Base-by-base conservation (phyloP, 1,140 invertebrate genomes). In the Cyrtorhinus lividipennis region DNA sequence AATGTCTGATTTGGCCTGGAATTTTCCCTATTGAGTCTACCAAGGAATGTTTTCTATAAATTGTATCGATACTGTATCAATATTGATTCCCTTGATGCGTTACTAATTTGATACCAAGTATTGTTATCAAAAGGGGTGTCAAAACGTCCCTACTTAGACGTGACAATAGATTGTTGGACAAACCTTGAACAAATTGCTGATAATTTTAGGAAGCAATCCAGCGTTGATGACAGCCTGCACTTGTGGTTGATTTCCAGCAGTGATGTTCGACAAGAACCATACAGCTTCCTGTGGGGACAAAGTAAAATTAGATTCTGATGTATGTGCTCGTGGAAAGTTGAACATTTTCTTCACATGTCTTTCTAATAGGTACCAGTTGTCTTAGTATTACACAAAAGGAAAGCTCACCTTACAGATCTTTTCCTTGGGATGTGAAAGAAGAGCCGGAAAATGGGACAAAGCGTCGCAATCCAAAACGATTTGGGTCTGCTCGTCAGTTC, bases 241-340 rank as follows among this genome's bases (percentile, higher is more conserved):
- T 78, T 99, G 96, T 12, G 84, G 81, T 70, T 94, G 89, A 78
- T 98, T 98, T 59, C 96, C 96, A 25, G 96, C 96, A 66, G 95
- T 98, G 30, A 99, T 94, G 75, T 99, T 99, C 0, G 94, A 98
- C 44, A 99, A 78, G 75, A 98, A 98, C 96, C 96, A 99, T 3
- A 97, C 93, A 18, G 96, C 95, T 79, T 99, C 95, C 81, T 83
- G 69, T 10, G 45, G 45, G 66, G 65, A 69, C 26, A 59, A 67
- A 2, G 61, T 24, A 44, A 64, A 24, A 65, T 48, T 65, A 38
- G 30, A 5, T 38, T n/a, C n/a, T n/a, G n/a, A n/a, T n/a, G n/a
- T n/a, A n/a, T n/a, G n/a, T n/a, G n/a, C n/a, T n/a, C n/a, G n/a
- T n/a, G n/a, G n/a, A n/a, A n/a, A n/a, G n/a, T n/a, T n/a, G n/a